These are phyloP conservation scores for Babylonia areolata DNA, from an alignment of 1,140 invertebrate genomes.

Conservation along the genomic window DNA sequence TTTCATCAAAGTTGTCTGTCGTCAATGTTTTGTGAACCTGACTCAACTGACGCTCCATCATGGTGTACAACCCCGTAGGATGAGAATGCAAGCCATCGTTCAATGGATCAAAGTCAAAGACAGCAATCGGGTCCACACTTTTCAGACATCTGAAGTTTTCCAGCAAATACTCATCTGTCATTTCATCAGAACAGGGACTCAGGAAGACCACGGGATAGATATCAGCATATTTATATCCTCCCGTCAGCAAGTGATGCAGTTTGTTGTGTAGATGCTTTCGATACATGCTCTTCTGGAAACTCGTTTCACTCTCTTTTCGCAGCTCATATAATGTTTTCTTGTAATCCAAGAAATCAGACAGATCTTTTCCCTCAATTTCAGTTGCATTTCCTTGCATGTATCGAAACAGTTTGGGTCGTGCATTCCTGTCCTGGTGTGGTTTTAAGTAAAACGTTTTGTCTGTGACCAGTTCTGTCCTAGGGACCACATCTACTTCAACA, in stretches of 20 bases:
- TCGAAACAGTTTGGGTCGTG: neutral
- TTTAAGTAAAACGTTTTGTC: slow-evolving; percentile 31
- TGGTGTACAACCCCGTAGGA: slow-evolving; percentile 31
- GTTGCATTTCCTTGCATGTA: no score
- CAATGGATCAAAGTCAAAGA: slow-evolving; percentile 49
- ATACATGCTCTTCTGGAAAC: no score
- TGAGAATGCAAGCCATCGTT: neutral
- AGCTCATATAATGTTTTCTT: slow-evolving; percentile 15
- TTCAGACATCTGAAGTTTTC: slow-evolving; percentile 44
- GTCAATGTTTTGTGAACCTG: slow-evolving; percentile 43
- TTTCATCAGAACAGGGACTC: slow-evolving; percentile 30
- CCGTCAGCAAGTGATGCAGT: slow-evolving; percentile 37
- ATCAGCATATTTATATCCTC: slow-evolving; percentile 33
- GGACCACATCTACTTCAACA: slow-evolving; percentile 48
- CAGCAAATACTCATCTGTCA: slow-evolving; percentile 28
- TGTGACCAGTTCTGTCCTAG: neutral
- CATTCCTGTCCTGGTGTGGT: slow-evolving; percentile 16
- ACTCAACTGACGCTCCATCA: slow-evolving; percentile 25
- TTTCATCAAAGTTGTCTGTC: slow-evolving; percentile 49
- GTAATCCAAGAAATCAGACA: slow-evolving; percentile 3
- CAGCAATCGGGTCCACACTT: slow-evolving; percentile 33
- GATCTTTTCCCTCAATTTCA: neutral
- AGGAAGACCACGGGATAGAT: slow-evolving; percentile 44
- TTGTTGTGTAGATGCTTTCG: slow-evolving; percentile 40
- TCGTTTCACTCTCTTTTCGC: slow-evolving; percentile 21